These are phyloP conservation scores for Phocoena phocoena DNA, from an alignment of 2,113 vertebrate species.

Conservation along the genomic window DNA sequence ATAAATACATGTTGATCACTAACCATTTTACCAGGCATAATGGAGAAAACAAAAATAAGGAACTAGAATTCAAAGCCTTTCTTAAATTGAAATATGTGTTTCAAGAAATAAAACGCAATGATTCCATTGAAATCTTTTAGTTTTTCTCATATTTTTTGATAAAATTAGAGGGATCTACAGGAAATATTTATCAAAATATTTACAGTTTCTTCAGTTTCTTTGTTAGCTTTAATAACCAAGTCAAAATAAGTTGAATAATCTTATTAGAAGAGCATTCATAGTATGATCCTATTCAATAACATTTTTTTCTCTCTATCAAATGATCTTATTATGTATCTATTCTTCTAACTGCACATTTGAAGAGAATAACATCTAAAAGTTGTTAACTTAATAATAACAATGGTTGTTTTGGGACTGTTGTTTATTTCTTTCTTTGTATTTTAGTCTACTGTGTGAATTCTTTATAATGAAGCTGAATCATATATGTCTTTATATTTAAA, in stretches of 20 bases:
- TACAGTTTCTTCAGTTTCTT: neutral
- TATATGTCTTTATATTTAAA: neutral
- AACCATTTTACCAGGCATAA: neutral
- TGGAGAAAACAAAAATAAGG: neutral
- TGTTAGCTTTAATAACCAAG: neutral
- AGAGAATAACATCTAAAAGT: neutral
- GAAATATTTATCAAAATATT: neutral
- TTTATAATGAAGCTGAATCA: neutral
- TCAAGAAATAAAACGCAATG: neutral
- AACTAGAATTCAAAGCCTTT: neutral
- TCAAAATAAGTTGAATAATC: neutral
- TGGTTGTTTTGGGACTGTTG: neutral
- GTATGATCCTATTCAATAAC: neutral
- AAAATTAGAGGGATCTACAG: neutral
- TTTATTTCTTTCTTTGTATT: neutral
- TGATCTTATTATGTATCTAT: neutral
- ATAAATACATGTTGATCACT: neutral
- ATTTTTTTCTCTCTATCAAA: neutral
- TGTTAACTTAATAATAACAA: neutral
- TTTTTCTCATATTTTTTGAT: neutral
- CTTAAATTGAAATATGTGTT: neutral
- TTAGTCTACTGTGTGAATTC: neutral
- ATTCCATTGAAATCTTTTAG: neutral
- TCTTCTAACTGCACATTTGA: neutral
- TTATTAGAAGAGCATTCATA: neutral